Percentiles rank a stretch among this genome's conserved stretches.
Evolutionary conservation across 2,797 vertebrate genomes (phyloP).

Genomic region (Enteromius trimaculatus): DNA sequence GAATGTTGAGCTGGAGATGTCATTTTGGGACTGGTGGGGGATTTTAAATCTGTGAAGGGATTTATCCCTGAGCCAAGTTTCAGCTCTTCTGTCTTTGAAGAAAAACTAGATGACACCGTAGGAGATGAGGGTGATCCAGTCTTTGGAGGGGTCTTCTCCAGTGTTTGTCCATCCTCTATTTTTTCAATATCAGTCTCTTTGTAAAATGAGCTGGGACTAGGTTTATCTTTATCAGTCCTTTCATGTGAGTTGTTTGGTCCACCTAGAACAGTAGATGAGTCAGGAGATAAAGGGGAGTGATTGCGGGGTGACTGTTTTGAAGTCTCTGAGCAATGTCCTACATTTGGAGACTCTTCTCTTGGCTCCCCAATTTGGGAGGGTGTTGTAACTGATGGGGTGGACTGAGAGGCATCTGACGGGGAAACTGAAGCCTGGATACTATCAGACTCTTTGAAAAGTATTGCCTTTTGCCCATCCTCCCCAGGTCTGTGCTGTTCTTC

Average conservation of each 20-base stretch:
- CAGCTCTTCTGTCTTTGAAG: constrained; percentile 58
- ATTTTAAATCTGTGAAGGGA: constrained; percentile 80
- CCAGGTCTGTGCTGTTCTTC: constrained; percentile 70
- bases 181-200: constrained; percentile 54
- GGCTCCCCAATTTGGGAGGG: constrained; percentile 85
- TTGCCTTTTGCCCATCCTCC: constrained; percentile 77
- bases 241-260: constrained; percentile 45
- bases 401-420: constrained; percentile 92
- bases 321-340: constrained; percentile 65
- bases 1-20: constrained; percentile 68
- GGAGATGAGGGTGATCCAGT: constrained; percentile 74
- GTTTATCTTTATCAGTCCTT: constrained; percentile 56
- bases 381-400: constrained; percentile 89
- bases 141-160: constrained; percentile 68
- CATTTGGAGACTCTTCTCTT: constrained; percentile 68
- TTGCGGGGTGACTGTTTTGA: constrained; percentile 70
- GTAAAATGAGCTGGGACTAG: constrained; percentile 61
- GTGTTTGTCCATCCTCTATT: constrained; percentile 60
- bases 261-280: constrained; percentile 67
- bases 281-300: constrained; percentile 72
- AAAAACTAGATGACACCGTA: constrained; percentile 72
- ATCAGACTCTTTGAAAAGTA: constrained; percentile 84
- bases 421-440: constrained; percentile 85
- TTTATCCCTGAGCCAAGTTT: constrained; percentile 67
- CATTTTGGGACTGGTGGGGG: constrained; percentile 69